These are phyloP conservation scores for Clusia tigrina DNA, from an alignment of 2,888 invertebrate genomes.

Conservation along the genomic window DNA sequence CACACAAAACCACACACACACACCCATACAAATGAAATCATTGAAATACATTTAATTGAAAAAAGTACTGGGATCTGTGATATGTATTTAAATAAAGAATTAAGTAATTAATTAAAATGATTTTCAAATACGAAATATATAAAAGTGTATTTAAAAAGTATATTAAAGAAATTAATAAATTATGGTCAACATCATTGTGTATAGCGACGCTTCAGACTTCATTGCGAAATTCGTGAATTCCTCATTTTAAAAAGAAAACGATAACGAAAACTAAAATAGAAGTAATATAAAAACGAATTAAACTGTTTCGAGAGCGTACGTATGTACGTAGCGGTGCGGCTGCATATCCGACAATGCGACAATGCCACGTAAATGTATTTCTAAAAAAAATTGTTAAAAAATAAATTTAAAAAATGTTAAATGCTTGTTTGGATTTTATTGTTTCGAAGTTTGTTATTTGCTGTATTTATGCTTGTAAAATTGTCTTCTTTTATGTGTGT, in stretches of 20 bases:
- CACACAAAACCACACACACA: conserved; percentile 25
- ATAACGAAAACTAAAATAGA: too few species aligned
- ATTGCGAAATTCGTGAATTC: conserved; percentile 2
- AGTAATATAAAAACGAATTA: background rate
- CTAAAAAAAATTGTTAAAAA: background rate
- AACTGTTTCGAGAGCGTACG: background rate
- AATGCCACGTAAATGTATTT: conserved; percentile 2
- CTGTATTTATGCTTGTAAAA: conserved; percentile 39
- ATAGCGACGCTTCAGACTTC: conserved; percentile 20
- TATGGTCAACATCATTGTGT: conserved; percentile 26
- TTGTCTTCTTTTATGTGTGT: too few species aligned
- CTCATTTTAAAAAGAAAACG: too few species aligned
- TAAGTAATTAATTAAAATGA: conserved; percentile 6
- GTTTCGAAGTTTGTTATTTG: conserved; percentile 41
- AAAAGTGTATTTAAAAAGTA: conserved; percentile 30
- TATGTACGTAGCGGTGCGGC: background rate
- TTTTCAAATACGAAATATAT: conserved; percentile 3
- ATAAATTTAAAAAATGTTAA: conserved; percentile 34
- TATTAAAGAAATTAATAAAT: conserved; percentile 42
- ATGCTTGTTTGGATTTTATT: conserved; percentile 53
- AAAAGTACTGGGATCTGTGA: conserved; percentile 65
- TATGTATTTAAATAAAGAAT: conserved; percentile 58
- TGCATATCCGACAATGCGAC: background rate
- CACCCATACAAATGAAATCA: conserved; percentile 42
- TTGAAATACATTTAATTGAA: conserved; percentile 47